These are phyloP conservation scores for Phalacrocorax pelagicus DNA, from an alignment of 2,113 vertebrate genomes.

Conservation along the genomic window DNA sequence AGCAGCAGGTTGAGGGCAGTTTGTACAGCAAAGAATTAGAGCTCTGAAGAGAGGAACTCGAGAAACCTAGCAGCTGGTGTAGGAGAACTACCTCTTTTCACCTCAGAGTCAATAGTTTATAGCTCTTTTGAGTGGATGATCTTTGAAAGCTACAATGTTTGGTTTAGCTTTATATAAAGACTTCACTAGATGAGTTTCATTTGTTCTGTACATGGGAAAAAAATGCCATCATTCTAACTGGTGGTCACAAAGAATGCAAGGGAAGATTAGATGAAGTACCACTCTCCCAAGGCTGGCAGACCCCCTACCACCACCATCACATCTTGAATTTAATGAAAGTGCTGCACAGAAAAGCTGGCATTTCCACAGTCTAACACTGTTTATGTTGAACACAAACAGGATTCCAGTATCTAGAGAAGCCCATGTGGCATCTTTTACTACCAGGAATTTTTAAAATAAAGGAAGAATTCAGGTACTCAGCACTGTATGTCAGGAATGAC, in stretches of 20 bases:
- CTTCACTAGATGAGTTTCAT: neutral
- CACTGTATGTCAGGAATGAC: neutral
- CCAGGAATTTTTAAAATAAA: neutral
- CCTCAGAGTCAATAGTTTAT: neutral
- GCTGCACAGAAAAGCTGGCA: neutral
- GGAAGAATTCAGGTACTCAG: neutral
- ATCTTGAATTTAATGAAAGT: neutral
- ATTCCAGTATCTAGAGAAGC: neutral
- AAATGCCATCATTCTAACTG: neutral
- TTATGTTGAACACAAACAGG: neutral
- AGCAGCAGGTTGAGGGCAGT: constrained; percentile 61
- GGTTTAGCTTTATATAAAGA: neutral
- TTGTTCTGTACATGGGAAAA: neutral
- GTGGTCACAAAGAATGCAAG: neutral
- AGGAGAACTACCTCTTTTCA: neutral
- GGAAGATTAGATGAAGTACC: neutral
- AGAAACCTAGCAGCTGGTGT: neutral
- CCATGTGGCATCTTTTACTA: neutral
- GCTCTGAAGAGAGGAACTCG: neutral
- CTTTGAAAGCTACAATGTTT: neutral
- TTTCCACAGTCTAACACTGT: neutral
- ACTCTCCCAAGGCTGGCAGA: neutral
- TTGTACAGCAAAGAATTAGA: neutral
- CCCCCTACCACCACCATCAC: neutral
- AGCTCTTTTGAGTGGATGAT: neutral